These are phyloP conservation scores for Stramonita haemastoma DNA, from an alignment of 2,888 invertebrate genomes.

Conservation along the genomic window DNA sequence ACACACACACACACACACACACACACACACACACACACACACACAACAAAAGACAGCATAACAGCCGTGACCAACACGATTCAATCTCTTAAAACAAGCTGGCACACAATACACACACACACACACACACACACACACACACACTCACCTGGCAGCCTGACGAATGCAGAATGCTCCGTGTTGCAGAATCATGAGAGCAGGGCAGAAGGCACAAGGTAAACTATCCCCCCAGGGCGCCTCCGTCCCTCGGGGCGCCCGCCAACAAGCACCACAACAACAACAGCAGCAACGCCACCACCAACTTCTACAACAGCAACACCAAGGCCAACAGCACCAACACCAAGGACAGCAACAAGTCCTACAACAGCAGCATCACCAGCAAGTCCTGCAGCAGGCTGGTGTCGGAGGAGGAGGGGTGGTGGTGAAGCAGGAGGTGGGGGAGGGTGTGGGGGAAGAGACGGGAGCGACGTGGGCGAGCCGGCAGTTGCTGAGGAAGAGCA, in stretches of 20 bases:
- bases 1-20: background rate
- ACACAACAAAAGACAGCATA: background rate
- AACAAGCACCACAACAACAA: background rate
- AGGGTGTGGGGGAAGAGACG: background rate
- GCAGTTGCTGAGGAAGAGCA: slow-evolving; percentile 22
- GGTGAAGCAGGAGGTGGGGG: background rate
- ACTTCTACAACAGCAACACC: background rate
- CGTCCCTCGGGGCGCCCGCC: background rate
- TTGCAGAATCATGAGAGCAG: background rate
- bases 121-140: background rate
- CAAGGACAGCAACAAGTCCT: too few species aligned
- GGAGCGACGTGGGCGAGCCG: background rate
- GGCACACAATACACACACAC: background rate
- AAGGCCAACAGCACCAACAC: background rate
- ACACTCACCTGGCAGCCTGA: background rate
- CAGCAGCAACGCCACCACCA: background rate
- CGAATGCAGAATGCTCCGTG: background rate
- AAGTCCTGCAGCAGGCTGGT: background rate
- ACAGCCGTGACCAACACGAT: too few species aligned
- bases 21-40: background rate
- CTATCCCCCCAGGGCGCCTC: background rate
- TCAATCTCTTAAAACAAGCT: too few species aligned
- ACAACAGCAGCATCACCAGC: too few species aligned
- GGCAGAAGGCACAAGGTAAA: slow-evolving; percentile 1
- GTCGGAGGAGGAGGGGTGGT: background rate